Evolutionary conservation across 2,888 invertebrate genomes (phyloP), one percentile per base, ranked within the genome.

Genomic region (Phengaris alcon): DNA sequence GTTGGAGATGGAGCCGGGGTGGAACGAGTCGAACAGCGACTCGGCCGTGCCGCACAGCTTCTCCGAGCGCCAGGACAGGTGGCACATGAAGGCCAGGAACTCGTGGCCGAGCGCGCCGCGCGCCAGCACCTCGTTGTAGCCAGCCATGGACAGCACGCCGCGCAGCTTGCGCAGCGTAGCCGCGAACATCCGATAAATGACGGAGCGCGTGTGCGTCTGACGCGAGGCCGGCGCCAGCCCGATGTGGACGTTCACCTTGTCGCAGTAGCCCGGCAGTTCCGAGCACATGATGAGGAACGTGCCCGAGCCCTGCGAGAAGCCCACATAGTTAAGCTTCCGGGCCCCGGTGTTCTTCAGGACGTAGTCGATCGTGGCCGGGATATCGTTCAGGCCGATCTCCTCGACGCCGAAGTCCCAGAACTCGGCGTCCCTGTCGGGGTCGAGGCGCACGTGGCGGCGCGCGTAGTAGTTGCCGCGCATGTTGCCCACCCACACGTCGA

Each of bases 221-320:
- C 90, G 85, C 0, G 88, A 73, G 0, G 96, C 95, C 0, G 97
- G 97, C 0, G 96, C 96, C 75, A 96, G 80, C 0, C 94, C 94
- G 76, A 95, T 94, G 86, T 95, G 91, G 0, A 94, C 84, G 6
- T 93, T 88, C 0, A 95, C 93, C 86, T 96, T 96, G 0, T 92
- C 84, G 85, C 96, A 95, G 79, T 95, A 96, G 22, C 94, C 94
- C 0, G 96, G 95, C 73, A 87, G 87, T 79, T 94, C 94, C 0
- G 95, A 95, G 74, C 94, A 94, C 95, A 96, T 95, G 0, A 96
- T 94, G 83, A 94, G 95, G 81, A 95, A 96, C 4, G 89, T 87
- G 0, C 95, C 95, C 0, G 95, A 95, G 8, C 97, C 97, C 85
- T 95, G 95, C 0, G 97, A 97, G 84, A 97, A 97, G 0, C 97